These are phyloP conservation scores for Drosophila conformis DNA, from an alignment of 2,888 invertebrate species.

Conservation along the genomic window DNA sequence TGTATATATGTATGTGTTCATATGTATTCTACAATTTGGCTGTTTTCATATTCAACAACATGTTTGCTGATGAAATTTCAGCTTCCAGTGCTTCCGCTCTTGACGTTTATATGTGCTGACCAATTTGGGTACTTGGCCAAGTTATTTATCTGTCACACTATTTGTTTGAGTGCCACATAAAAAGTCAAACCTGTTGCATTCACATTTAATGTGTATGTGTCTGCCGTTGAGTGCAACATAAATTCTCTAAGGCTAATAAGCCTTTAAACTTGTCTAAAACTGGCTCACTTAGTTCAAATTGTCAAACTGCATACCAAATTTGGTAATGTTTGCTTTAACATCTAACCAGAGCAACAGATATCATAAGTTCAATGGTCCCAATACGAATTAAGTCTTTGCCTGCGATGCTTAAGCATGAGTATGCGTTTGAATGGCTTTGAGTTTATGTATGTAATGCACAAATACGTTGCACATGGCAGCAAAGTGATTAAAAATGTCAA, in stretches of 20 bases:
- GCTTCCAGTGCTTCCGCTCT: conserved; percentile 7
- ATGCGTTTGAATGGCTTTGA: neutral
- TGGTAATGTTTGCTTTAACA: neutral
- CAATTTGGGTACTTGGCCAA: conserved; percentile 19
- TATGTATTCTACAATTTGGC: neutral
- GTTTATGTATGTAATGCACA: neutral
- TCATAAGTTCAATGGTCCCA: neutral
- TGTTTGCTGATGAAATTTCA: conserved; percentile 1
- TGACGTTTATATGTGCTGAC: neutral
- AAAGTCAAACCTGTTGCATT: conserved; percentile 10
- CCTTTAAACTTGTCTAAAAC: neutral
- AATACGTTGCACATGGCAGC: neutral
- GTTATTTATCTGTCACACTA: conserved; percentile 14
- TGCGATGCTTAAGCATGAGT: neutral
- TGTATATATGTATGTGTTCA: neutral
- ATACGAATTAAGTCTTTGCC: neutral
- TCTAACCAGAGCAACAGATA: neutral
- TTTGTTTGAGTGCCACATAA: conserved; percentile 9
- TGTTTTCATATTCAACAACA: neutral
- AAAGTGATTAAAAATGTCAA: neutral
- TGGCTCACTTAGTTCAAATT: neutral
- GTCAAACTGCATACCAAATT: neutral
- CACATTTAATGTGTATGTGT: neutral
- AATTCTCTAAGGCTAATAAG: neutral
- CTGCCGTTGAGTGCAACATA: neutral